A percentile compares a stretch with the other conserved stretches of the same genome.
These are phyloP conservation scores for Cataglyphis albicans DNA, from an alignment of 2,888 invertebrate genomes.

Conservation along the genomic window DNA sequence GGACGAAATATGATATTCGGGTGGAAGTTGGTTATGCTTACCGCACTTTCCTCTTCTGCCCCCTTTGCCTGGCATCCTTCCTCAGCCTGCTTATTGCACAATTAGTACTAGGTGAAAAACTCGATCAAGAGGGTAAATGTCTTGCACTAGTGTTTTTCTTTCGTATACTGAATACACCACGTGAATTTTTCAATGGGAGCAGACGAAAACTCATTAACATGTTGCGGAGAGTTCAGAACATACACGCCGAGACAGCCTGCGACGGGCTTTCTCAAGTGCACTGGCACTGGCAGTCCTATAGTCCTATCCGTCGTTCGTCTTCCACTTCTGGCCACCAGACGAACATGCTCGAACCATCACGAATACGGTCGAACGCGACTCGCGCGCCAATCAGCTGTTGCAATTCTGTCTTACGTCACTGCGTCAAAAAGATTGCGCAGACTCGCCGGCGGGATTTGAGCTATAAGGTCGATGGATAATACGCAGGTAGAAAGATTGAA, in stretches of 20 bases:
- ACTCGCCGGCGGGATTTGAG: neutral
- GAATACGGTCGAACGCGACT: conserved; percentile 56
- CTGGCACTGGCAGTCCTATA: conserved; percentile 60
- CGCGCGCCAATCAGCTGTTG: conserved; percentile 5
- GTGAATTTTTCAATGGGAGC: conserved; percentile 90
- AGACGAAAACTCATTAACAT: conserved; percentile 92
- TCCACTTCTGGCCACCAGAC: conserved; percentile 49
- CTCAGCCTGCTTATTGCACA: conserved; percentile 87
- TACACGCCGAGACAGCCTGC: conserved; percentile 85
- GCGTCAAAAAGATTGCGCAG: conserved; percentile 85
- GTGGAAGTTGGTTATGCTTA: conserved; percentile 84
- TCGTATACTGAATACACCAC: conserved; percentile 90
- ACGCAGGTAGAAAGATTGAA: neutral
- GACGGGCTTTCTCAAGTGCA: conserved; percentile 82
- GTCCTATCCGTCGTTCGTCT: neutral
- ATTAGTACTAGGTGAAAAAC: conserved; percentile 88
- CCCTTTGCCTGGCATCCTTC: conserved; percentile 91
- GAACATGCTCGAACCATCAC: conserved; percentile 61
- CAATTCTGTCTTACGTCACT: conserved; percentile 85
- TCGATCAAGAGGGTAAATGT: conserved; percentile 93
- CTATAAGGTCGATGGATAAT: too few species aligned
- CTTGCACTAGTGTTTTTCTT: conserved; percentile 91
- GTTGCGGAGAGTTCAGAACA: conserved; percentile 84
- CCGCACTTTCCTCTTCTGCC: conserved; percentile 92
- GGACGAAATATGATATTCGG: neutral